These are phyloP conservation scores for Chrysogorgia sp. DNA, from an alignment of 92 coral and sea anemone species.

Conservation along the genomic window DNA sequence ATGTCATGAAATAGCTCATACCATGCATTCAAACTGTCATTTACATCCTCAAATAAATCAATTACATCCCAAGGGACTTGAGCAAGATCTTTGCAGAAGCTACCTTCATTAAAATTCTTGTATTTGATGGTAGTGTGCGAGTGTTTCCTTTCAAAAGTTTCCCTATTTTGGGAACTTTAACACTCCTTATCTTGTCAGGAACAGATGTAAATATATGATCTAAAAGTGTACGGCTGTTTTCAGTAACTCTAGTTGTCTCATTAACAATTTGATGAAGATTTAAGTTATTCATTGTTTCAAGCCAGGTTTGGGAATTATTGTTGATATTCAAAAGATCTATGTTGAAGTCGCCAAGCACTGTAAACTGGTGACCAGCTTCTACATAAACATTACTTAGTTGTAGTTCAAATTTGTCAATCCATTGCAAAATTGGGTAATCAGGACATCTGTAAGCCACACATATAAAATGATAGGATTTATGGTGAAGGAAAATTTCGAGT, in stretches of 20 bases:
- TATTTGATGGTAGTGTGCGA: conserved; percentile 32
- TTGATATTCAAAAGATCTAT: conserved; percentile 15
- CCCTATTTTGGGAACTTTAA: conserved; percentile 30
- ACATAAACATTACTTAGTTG: conserved; percentile 30
- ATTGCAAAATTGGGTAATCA: conserved; percentile 3
- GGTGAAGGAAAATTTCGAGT: conserved; percentile 35
- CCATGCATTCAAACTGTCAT: conserved; percentile 18
- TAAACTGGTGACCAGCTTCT: conserved; percentile 27
- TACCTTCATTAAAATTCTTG: conserved; percentile 15
- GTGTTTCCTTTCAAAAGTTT: neutral
- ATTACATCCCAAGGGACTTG: conserved; percentile 30
- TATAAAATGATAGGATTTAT: conserved; percentile 17
- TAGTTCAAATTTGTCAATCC: conserved; percentile 40
- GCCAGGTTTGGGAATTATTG: conserved; percentile 6
- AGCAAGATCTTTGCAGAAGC: conserved; percentile 26
- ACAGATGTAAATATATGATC: conserved; percentile 29
- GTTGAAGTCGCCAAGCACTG: conserved; percentile 47
- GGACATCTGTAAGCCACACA: conserved; percentile 41
- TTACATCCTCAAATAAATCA: conserved; percentile 1
- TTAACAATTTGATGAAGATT: conserved; percentile 24
- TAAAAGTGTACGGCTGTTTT: conserved; percentile 1
- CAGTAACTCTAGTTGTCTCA: conserved; percentile 38
- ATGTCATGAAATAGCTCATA: conserved; percentile 19
- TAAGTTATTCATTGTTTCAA: conserved; percentile 9
- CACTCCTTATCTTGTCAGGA: neutral